Percentiles rank a stretch among this genome's conserved stretches.
Evolutionary conservation across 2,888 invertebrate species (phyloP).

Genomic region (Arge pagana): DNA sequence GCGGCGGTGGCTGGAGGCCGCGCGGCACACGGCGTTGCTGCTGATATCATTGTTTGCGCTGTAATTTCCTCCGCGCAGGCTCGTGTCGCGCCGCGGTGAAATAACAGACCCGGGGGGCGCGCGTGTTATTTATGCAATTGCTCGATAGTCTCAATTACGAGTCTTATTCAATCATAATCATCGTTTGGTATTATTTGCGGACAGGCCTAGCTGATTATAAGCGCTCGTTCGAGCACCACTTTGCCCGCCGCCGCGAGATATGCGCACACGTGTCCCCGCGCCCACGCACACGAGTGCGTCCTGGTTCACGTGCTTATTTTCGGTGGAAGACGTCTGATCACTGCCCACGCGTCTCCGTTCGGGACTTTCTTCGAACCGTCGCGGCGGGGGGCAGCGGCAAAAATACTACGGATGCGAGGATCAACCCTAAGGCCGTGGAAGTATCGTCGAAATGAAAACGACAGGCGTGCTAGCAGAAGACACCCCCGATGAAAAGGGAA

Average conservation of each 20-base stretch:
- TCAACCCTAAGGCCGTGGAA: too few relatives aligned
- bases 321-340: background rate
- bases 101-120: slow-evolving; percentile 49
- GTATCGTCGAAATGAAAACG: too few relatives aligned
- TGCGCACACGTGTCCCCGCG: slow-evolving; percentile 22
- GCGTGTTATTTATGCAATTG: slow-evolving; percentile 56
- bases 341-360: background rate
- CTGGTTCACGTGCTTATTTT: background rate
- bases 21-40: background rate
- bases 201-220: slow-evolving; percentile 57
- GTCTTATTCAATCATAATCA: slow-evolving; percentile 57
- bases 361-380: too few relatives aligned
- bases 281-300: background rate
- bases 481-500: too few relatives aligned
- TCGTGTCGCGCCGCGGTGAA: slow-evolving; percentile 40
- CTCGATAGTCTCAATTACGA: slow-evolving; percentile 57
- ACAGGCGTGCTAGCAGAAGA: too few relatives aligned
- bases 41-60: slow-evolving; percentile 50
- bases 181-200: slow-evolving; percentile 54
- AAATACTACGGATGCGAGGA: too few relatives aligned
- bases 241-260: slow-evolving; percentile 28
- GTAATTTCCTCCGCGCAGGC: slow-evolving; percentile 48
- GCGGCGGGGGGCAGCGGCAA: too few relatives aligned
- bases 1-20: background rate
- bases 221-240: slow-evolving; percentile 42